phyloP scores from a whole-genome alignment of 2,113 vertebrate genomes.

The Cebus imitator region DNA sequence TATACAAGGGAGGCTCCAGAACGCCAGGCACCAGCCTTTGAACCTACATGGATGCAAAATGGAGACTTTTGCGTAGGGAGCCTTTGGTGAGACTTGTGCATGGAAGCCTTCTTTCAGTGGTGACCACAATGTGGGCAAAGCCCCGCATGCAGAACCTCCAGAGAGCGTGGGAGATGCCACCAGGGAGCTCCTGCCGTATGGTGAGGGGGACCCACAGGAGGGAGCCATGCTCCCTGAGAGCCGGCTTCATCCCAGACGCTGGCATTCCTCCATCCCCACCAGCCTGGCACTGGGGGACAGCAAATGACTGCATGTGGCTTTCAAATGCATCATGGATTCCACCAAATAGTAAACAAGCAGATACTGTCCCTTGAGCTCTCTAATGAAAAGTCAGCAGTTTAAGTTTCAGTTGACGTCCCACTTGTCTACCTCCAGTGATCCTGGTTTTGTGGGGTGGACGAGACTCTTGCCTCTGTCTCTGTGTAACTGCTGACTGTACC shows the following conservation, averaged over 20 bases:
- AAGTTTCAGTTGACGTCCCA: accelerated
- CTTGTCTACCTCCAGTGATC: accelerated
- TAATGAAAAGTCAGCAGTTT: too few species aligned
- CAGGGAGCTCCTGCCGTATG: neutral
- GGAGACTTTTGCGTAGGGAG: accelerated
- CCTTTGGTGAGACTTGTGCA: neutral
- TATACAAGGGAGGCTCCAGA: accelerated
- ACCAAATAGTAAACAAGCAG: neutral
- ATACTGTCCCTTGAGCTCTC: neutral
- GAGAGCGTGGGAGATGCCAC: accelerated
- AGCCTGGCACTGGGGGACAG: too few species aligned
- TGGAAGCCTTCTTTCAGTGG: too few species aligned
- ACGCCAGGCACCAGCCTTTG: neutral
- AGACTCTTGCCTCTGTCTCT: neutral
- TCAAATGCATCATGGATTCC: neutral
- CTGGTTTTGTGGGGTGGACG: neutral
- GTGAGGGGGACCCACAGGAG: accelerated
- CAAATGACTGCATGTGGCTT: neutral
- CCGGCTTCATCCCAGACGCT: accelerated
- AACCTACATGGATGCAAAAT: neutral
- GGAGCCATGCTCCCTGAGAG: accelerated
- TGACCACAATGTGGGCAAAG: neutral
- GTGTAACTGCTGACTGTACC: too few species aligned
- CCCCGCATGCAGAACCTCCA: neutral
- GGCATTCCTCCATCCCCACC: neutral